Evolutionary conservation across 2,888 invertebrate species (phyloP), one percentile per base, ranked within the genome.

Genomic region (Eupithecia subfuscata): DNA sequence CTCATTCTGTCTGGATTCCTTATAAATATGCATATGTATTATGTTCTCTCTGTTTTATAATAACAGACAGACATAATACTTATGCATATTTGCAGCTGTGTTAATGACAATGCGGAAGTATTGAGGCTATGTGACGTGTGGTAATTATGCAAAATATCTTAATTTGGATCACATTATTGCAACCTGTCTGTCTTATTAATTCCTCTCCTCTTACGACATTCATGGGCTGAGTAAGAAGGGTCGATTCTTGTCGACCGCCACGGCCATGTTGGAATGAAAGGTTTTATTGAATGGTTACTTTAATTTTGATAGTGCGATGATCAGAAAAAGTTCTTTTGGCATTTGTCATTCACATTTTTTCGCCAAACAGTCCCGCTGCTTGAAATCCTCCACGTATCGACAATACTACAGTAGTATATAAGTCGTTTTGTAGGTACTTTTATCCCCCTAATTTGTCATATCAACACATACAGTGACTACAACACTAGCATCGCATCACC

Each of bases 101-200:
- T 40, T 56, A 77, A 77, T 76, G 34, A 14, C 67, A 75, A 79
- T 69, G 75, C 78, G 77, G 77, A 78, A 81, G 52, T 67, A 73
- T 69, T 74, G 37, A 63, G 71, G 22, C 22, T 71, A n/a, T 37
- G 43, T 70, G 56, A 72, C 64, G 70, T 74, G 52, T n/a, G 52
- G 56, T 74, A 73, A 69, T 77, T 73, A 80, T 80, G 78, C 73
- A 76, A 78, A 79, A 16, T 52, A 56, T 43, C 22, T 71, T 25
- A 22, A 48, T 71, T 74, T 65, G 60, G 64, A 74, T 34, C 45
- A n/a, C 30, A 56, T 30, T 40, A n/a, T 22, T 56, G 52, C 52
- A 56, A 22, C 52, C 9, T 22, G 52, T 30, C 30, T 30, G 30
- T 30, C 30, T 2, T 30, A 30, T 2, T 30, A 30, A 30, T 30